Percentiles rank a stretch among this genome's conserved stretches.
These are phyloP conservation scores for Nomada flava DNA, from an alignment of 2,888 invertebrate genomes.

Conservation along the genomic window DNA sequence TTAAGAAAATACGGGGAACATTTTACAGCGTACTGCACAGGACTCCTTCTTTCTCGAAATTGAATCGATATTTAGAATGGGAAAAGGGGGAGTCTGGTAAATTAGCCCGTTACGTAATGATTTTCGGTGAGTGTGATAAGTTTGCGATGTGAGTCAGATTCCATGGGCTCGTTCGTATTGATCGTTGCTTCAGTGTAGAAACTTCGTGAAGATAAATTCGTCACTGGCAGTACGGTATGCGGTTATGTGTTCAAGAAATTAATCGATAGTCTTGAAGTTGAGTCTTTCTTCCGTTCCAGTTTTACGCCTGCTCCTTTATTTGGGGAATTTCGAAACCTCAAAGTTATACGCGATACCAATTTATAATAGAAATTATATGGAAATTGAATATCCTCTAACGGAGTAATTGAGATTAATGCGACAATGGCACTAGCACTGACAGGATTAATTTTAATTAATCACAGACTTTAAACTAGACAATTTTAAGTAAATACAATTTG, in stretches of 20 bases:
- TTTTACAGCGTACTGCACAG: background rate
- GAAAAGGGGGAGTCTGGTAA: too few species aligned
- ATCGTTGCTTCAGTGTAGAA: background rate
- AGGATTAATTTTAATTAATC: too few species aligned
- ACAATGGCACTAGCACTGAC: too few species aligned
- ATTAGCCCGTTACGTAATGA: background rate
- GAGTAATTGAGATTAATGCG: background rate
- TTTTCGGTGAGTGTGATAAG: background rate
- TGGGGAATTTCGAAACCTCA: background rate
- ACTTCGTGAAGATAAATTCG: conserved; percentile 2
- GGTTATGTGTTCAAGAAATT: conserved; percentile 13
- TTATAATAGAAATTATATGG: background rate
- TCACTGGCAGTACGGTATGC: background rate
- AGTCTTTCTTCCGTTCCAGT: conserved; percentile 11
- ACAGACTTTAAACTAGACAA: background rate
- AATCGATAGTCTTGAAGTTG: conserved; percentile 14
- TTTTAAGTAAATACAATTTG: background rate
- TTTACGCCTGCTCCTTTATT: background rate
- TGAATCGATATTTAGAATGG: background rate
- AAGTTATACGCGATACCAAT: background rate
- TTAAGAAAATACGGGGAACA: conserved; percentile 1
- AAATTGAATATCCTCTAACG: background rate
- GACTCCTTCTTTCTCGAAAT: too few species aligned
- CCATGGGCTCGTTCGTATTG: background rate
- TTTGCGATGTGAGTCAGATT: background rate